Percentiles rank a stretch among this genome's conserved stretches.
These are phyloP conservation scores for Neoascia interrupta DNA, from an alignment of 2,888 invertebrate species.

Conservation along the genomic window DNA sequence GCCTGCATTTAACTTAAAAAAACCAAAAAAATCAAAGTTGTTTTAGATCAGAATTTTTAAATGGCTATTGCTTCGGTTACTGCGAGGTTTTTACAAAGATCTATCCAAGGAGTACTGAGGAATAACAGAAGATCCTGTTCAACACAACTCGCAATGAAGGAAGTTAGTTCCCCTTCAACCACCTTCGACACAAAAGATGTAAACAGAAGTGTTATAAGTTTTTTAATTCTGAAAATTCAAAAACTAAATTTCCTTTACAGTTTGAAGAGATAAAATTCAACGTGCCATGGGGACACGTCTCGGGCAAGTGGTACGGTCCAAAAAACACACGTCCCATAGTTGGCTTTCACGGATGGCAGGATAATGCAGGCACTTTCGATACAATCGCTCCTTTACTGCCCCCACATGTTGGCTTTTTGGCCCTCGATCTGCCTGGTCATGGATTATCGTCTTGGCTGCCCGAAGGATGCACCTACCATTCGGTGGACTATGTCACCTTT, in stretches of 20 bases:
- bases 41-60: too few relatives aligned
- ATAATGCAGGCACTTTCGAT: conserved; percentile 89
- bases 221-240: background rate
- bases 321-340: conserved; percentile 84
- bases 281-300: conserved; percentile 85
- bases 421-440: conserved; percentile 86
- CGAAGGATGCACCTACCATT: conserved; percentile 81
- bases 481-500: conserved; percentile 78
- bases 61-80: background rate
- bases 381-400: conserved; percentile 83
- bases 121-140: conserved; percentile 12
- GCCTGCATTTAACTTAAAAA: background rate
- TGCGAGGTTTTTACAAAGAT: conserved; percentile 23
- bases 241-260: conserved; percentile 68
- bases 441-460: conserved; percentile 86
- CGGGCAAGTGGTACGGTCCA: conserved; percentile 87
- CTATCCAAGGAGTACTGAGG: conserved; percentile 30
- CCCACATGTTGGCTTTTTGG: conserved; percentile 80
- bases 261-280: conserved; percentile 85
- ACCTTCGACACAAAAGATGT: too few relatives aligned
- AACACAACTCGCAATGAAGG: conserved; percentile 16
- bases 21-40: too few relatives aligned
- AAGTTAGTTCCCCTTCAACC: conserved; percentile 10
- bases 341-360: conserved; percentile 88
- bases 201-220: background rate